Evolutionary conservation across 1,140 invertebrate genomes (phyloP), one percentile per base, ranked within the genome.

Genomic region (Sminthurides bifidus): DNA sequence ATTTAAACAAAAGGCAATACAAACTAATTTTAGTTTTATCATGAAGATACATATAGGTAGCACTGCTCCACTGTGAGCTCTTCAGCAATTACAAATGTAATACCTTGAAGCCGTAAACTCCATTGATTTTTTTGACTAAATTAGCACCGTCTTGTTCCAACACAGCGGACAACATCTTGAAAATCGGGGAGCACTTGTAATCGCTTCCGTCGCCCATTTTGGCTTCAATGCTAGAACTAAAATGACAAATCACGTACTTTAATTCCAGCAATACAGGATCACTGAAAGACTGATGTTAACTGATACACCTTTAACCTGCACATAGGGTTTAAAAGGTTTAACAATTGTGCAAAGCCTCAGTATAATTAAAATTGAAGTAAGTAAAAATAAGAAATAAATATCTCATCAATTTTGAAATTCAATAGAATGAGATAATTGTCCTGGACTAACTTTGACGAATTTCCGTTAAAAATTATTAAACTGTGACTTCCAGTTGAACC

Each of bases 31-130:
- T 17, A 12, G 17, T 17, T 12, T 37, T 37, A 37, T 17, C 33
- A 37, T 12, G 17, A 37, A 37, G 17, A 12, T 37, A 37, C 33
- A 37, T 37, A 12, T 12, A 12, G 17, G 33, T 17, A 17, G 33
- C 17, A 37, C 17, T 37, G 12, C 12, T 12, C 33, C 17, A 37
- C 33, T 17, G 33, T n/a, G n/a, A n/a, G n/a, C n/a, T n/a, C 33
- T 12, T 37, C 33, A 37, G 12, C 33, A 37, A 37, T 37, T 12
- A 12, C 12, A 37, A 37, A 37, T 37, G 12, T 37, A 37, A 12
- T 0, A 94, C 84, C 72, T 83, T 87, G 68, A 95, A 90, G 4
- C 84, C 86, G 68, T 89, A 94, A 50, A 92, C 76, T 10, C 87
- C 90, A 43, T 89, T 80, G 43, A 91, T 81, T 70, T 82, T 85